These are phyloP conservation scores for Cyclophora punctaria DNA, from an alignment of 2,888 invertebrate genomes.

Conservation along the genomic window DNA sequence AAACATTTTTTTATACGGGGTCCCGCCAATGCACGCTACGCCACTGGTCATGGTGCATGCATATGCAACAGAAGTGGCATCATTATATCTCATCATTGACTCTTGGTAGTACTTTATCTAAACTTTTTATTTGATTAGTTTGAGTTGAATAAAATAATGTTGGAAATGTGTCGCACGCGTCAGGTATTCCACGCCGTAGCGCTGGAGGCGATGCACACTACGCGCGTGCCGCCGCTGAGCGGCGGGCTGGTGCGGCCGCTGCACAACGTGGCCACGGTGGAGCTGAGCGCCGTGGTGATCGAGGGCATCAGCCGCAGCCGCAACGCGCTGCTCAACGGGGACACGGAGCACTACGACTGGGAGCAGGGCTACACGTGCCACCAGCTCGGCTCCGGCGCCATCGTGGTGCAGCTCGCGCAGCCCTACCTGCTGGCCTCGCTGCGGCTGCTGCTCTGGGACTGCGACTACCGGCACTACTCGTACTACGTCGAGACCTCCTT, in stretches of 20 bases:
- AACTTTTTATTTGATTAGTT: no score
- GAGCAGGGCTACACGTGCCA: constrained; percentile 99
- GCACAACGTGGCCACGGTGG: constrained; percentile 94
- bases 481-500: constrained; percentile 97
- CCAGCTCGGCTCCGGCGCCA: constrained; percentile 94
- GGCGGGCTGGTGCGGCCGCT: constrained; percentile 87
- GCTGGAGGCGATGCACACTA: constrained; percentile 91
- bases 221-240: constrained; percentile 82
- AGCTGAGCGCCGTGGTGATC: constrained; percentile 92
- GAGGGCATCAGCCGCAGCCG: constrained; percentile 96
- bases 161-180: background rate
- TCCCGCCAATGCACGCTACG: no score
- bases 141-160: no score
- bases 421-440: constrained; percentile 94
- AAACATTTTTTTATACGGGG: no score
- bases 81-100: no score
- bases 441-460: constrained; percentile 97
- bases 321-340: constrained; percentile 96
- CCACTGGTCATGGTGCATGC: no score
- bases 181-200: constrained; percentile 94
- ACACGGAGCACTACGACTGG: constrained; percentile 97
- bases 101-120: no score
- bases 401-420: constrained; percentile 95
- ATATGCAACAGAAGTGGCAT: no score
- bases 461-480: constrained; percentile 94